Base-by-base conservation (phyloP, 2,113 vertebrate species). In the Maccullochella peelii region DNA sequence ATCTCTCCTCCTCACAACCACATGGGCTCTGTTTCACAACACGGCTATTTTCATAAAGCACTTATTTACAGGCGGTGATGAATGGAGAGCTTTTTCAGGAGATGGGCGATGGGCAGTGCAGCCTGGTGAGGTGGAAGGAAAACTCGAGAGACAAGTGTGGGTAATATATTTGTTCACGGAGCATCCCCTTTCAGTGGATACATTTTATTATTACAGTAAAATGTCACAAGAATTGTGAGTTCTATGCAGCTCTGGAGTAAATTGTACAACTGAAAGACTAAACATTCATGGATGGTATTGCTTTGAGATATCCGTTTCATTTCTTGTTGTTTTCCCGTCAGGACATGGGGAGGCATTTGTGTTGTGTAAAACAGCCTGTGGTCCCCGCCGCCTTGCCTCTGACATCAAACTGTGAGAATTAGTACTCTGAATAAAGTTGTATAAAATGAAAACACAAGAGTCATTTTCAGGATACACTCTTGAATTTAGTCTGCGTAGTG, bases 1-100 rank as follows among this genome's bases (percentile, higher is more conserved):
- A 88, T 82, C 83, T 82, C 74, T 88, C 74, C 74, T 77, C 83
- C 59, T 88, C 88, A 84, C 42, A 59, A 79, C 83, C 83, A 82
- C 90, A 80, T 1, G 25, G 71, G 33, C 63, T 72, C 59, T 18
- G 61, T 71, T 87, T 80, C 76, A 82, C 82, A 83, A 76, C 70
- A 58, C 5, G 1, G 57, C 44, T 86, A 82, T 81, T 81, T 84
- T 77, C 70, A 85, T 57, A 20, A 69, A 67, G 63, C 68, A 49
- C 18, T 70, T 47, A 30, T 75, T 73, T 67, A 58, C 67, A 54
- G 70, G 71, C 21, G 1, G 23, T 5, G 59, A 73, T 84, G 86
- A 84, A 88, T 69, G 70, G 50, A 4, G 66, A 49, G 80, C 27
- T 78, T 62, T 69, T 83, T 75, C 58, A 40, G 77, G 72, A 73